These are phyloP conservation scores for Aselliscus stoliczkanus DNA, from an alignment of 2,797 vertebrate genomes.

Conservation along the genomic window DNA sequence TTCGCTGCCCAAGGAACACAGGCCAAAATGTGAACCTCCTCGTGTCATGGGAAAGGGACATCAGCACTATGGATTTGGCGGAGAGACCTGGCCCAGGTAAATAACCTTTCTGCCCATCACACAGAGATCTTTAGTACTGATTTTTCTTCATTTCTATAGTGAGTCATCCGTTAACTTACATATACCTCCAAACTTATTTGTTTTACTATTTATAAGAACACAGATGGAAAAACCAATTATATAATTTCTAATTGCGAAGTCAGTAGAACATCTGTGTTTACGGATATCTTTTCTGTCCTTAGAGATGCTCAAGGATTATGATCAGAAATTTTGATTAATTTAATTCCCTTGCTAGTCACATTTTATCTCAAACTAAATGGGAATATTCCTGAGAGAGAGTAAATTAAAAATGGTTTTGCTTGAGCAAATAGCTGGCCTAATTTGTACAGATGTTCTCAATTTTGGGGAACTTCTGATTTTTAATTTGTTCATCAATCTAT, in stretches of 20 bases:
- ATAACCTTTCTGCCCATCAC: background rate
- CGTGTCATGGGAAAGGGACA: constrained; percentile 75
- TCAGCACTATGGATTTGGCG: constrained; percentile 72
- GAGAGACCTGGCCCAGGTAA: constrained; percentile 75
- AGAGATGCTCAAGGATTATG: background rate
- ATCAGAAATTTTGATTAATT: constrained; percentile 32
- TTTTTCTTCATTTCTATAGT: background rate
- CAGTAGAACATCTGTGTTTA: background rate
- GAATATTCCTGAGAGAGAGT: background rate
- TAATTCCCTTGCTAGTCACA: constrained; percentile 13
- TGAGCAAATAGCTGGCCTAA: constrained; percentile 5
- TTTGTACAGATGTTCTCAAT: constrained; percentile 2
- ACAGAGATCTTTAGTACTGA: background rate
- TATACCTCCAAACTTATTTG: background rate
- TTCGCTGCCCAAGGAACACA: constrained; percentile 68
- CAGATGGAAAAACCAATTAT: constrained; percentile 10
- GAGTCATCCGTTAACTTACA: background rate
- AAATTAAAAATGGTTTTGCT: constrained; percentile 20
- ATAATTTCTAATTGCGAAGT: constrained; percentile 27
- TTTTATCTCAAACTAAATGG: constrained; percentile 35
- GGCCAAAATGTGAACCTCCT: constrained; percentile 62
- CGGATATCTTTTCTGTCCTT: background rate
- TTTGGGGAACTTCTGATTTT: background rate
- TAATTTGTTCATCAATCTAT: background rate
- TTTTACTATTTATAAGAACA: constrained; percentile 12